Evolutionary conservation across 2,113 vertebrate species (phyloP).

Genomic region (Ammodytes marinus): DNA sequence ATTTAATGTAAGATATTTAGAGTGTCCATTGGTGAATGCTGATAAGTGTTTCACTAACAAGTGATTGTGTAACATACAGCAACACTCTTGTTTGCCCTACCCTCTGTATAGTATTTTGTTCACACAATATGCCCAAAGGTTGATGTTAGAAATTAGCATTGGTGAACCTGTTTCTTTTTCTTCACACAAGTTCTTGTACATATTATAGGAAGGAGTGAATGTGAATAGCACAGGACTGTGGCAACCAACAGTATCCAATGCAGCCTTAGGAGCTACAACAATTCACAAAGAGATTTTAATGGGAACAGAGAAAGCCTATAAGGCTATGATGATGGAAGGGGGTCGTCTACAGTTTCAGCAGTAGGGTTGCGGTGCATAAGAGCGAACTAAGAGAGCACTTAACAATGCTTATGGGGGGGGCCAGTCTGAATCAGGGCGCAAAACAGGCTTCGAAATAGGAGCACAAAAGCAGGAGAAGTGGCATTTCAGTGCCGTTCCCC

Average conservation of each 20-base stretch:
- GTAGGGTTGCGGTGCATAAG: constrained; percentile 76
- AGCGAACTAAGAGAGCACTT: constrained; percentile 83
- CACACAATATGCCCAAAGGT: neutral
- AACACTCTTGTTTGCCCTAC: neutral
- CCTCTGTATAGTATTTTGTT: neutral
- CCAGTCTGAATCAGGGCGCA: constrained; percentile 42
- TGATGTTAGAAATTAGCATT: constrained; percentile 2
- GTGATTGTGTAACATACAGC: neutral
- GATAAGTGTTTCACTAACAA: neutral
- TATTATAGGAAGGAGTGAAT: neutral
- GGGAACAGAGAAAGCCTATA: constrained; percentile 42
- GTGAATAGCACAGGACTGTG: constrained; percentile 18
- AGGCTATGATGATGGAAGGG: constrained; percentile 37
- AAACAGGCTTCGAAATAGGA: constrained; percentile 57
- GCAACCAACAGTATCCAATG: constrained; percentile 34
- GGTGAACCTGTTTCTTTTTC: neutral
- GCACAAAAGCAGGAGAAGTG: constrained; percentile 63
- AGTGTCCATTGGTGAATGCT: neutral
- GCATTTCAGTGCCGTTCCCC: constrained; percentile 57
- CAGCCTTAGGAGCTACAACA: constrained; percentile 40
- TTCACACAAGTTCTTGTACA: neutral
- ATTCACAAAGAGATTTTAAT: constrained; percentile 69
- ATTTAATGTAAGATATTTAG: neutral
- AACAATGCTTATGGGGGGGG: constrained; percentile 76
- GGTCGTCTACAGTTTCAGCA: constrained; percentile 50